Conservation (phyloP, 2,888 invertebrate genomes). For the Amiota minor region DNA sequence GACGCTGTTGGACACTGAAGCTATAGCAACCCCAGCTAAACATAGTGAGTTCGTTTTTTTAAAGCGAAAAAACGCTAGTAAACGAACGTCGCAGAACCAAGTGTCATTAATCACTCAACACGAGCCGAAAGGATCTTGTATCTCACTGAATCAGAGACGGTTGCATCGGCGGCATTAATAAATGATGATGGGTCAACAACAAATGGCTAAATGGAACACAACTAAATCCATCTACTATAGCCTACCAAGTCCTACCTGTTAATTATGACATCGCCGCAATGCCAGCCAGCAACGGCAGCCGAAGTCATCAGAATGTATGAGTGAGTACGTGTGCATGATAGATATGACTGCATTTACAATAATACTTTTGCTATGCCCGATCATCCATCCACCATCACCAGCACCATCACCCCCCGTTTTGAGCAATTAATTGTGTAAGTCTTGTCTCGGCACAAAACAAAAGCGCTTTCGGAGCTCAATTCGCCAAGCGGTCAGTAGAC, state of each 20-base stretch:
- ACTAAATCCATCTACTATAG: slow-evolving; percentile 1
- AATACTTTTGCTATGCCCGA: background rate
- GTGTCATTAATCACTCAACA: slow-evolving; percentile 73
- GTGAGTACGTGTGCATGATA: slow-evolving; percentile 55
- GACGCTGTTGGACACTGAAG: slow-evolving; percentile 38
- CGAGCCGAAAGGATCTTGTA: slow-evolving; percentile 55
- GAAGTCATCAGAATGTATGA: slow-evolving; percentile 61
- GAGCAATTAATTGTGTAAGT: slow-evolving; percentile 21
- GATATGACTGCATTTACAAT: slow-evolving; percentile 41
- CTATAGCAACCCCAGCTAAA: slow-evolving; percentile 28
- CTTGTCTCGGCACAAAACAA: background rate
- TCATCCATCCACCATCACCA: background rate
- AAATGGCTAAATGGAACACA: slow-evolving; percentile 54
- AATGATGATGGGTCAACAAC: slow-evolving; percentile 61
- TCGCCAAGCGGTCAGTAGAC: background rate
- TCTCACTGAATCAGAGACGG: background rate
- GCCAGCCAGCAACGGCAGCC: slow-evolving; percentile 16
- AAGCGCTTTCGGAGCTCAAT: slow-evolving; percentile 26
- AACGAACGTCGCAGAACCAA: slow-evolving; percentile 34
- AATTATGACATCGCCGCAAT: slow-evolving; percentile 67
- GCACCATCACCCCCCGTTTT: slow-evolving; percentile 1
- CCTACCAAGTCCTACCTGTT: slow-evolving; percentile 59
- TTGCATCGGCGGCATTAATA: slow-evolving; percentile 41
- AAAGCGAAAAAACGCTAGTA: slow-evolving; percentile 37
- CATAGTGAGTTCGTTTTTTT: background rate